Base-by-base conservation (phyloP, 2,888 invertebrate genomes). In the Laothoe populi region DNA sequence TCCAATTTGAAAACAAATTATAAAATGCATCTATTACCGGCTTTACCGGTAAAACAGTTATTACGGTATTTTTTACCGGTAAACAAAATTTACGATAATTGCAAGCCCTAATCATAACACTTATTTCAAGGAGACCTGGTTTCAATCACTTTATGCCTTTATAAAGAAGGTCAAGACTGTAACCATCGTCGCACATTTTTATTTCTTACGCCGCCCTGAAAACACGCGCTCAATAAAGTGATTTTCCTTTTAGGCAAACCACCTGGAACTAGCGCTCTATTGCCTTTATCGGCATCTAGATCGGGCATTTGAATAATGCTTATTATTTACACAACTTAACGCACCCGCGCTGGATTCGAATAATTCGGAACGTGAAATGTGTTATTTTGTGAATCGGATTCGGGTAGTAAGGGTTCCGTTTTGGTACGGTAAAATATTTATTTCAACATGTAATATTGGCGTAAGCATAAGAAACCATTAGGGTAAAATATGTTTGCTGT, bases 251-350 rank as follows among this genome's bases (percentile, higher is more conserved):
- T 38, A 60, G 19, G 35, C 31, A 35, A 19, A 31, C 16, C 4
- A 19, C 31, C n/a, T 31, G 35, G 53, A 53, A 35, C 53, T 35
- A 53, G 1, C 48, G 11, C 19, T 35, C 35, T 53, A 53, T 53
- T 53, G 31, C 35, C 11, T 53, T 53, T 53, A 53, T 53, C 53
- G 53, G 53, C 31, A 53, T 35, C 35, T 53, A 35, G 31, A 53
- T 53, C 35, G 53, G 11, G 10, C 53, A 53, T 35, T 35, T 53
- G 53, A 53, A 53, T 53, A 53, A 35, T 35, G 53, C 53, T 5
- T 19, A 53, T 53, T 53, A 53, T 53, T 35, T 53, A 53, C 53
- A 53, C 35, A 53, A 35, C 16, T 2, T 53, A 53, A 53, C 53
- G 53, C 31, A 35, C 4, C 19, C 19, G 19, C 10, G 19, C 11